Evolutionary conservation across 2,888 invertebrate genomes (phyloP), one percentile per base, ranked within the genome.

Genomic region (Lithodes maja): DNA sequence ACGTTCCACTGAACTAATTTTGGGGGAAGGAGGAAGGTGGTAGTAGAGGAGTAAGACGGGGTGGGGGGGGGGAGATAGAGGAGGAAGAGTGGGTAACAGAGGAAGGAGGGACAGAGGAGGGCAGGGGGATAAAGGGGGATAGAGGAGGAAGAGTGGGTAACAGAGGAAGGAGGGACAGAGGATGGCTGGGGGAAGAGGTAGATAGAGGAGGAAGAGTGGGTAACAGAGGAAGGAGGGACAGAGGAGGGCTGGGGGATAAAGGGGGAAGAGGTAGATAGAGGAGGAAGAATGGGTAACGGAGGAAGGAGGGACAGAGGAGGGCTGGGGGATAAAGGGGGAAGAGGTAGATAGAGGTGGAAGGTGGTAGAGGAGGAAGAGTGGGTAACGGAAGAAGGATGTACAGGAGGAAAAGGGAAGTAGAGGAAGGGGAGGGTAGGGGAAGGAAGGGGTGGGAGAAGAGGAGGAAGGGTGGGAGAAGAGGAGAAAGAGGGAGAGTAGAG

Each of bases 81-180:
- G 52, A 78, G 78, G 53, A 53, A 52, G 78, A 78, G 78, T n/a
- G 78, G 53, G 52, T n/a, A 53, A 50, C 15, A 50, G 78, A 78
- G 61, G 49, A 17, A 52, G 52, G 78, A 78, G 52, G 15, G 78
- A 78, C 50, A 78, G 53, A 53, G n/a, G 52, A 53, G 53, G 78
- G 2, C 12, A 1, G 52, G 52, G 15, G 52, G 78, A 12, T 1
- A 50, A 52, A 52, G 7, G 15, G 52, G 2, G 49, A 9, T 33
- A 5, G 52, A 1, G 52, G 1, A 3, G 12, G 49, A 33, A 49
- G 75, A 3, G 12, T 2, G 17, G 49, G 12, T 9, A 49, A 12
- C 33, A 49, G 49, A 75, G 78, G 53, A n/a, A 78, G 78, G 78
- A n/a, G 49, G 78, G 12, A 53, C 52, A 78, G n/a, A n/a, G 53